These are phyloP conservation scores for Apamea epomidion DNA, from an alignment of 2,888 invertebrate genomes.

Conservation along the genomic window DNA sequence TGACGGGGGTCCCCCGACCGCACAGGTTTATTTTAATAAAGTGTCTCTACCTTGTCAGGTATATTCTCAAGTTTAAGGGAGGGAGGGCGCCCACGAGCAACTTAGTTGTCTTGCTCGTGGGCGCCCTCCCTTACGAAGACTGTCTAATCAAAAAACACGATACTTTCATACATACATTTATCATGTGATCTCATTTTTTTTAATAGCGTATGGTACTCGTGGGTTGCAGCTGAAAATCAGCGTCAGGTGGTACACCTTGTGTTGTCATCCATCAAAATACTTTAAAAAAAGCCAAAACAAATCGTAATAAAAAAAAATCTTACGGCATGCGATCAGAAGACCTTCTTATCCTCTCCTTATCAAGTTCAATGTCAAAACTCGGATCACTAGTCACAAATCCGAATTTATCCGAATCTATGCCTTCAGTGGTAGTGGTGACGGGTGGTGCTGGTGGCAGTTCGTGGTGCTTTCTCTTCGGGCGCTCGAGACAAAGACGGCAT, in stretches of 20 bases:
- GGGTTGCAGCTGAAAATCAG: not conserved
- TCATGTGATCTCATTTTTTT: not conserved
- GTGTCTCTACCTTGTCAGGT: too few species aligned
- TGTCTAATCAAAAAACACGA: not conserved
- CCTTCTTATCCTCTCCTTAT: conserved; percentile 35
- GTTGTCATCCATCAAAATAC: not conserved
- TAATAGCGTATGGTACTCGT: not conserved
- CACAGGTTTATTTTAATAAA: too few species aligned
- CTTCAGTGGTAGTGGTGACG: conserved; percentile 44
- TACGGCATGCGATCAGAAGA: conserved; percentile 68
- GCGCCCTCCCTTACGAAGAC: not conserved
- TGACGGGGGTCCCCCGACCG: too few species aligned
- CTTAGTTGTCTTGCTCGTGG: too few species aligned
- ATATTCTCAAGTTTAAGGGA: too few species aligned
- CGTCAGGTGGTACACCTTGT: not conserved
- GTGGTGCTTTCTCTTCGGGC: conserved; percentile 61
- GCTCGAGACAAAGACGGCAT: conserved; percentile 75
- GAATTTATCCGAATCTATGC: not conserved
- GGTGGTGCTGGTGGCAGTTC: conserved; percentile 46
- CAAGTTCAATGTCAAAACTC: not conserved
- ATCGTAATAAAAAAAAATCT: conserved; percentile 13
- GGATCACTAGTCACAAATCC: not conserved
- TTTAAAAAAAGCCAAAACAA: not conserved
- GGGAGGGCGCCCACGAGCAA: too few species aligned
- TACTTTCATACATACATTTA: not conserved